Evolutionary conservation across 2,113 vertebrate genomes (phyloP).

Genomic region (Diphyllodes magnificus): DNA sequence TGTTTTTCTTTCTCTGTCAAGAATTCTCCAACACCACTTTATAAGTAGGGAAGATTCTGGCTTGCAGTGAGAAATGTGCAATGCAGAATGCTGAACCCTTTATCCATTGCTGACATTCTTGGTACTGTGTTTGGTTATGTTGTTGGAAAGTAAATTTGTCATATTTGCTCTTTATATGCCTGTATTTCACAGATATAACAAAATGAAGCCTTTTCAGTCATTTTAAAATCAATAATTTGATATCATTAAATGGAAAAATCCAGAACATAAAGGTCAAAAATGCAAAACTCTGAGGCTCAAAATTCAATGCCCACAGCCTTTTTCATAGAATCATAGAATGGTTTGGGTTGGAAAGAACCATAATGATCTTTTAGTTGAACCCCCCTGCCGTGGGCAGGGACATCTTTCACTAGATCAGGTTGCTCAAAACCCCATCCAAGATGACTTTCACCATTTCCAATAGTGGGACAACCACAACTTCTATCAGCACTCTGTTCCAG

Average conservation of each 20-base stretch:
- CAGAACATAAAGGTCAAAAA: neutral
- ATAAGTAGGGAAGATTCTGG: neutral
- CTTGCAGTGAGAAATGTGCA: neutral
- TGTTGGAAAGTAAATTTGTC: neutral
- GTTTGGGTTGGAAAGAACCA: neutral
- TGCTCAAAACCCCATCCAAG: neutral
- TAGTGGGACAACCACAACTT: neutral
- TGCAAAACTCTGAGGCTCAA: neutral
- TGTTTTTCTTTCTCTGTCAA: neutral
- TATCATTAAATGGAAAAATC: neutral
- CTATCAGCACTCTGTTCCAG: neutral
- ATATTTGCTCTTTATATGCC: neutral
- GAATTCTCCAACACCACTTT: neutral
- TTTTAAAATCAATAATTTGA: neutral
- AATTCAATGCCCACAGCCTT: neutral
- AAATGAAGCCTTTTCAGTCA: neutral
- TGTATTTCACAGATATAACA: neutral
- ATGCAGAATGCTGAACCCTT: neutral
- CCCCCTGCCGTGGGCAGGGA: rapidly evolving
- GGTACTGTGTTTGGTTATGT: neutral
- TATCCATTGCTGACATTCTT: neutral
- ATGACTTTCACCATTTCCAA: neutral
- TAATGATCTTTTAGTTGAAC: neutral
- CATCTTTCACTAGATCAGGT: neutral
- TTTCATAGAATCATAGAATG: neutral